Evolutionary conservation across 2,888 invertebrate genomes (phyloP).

Genomic region (Orgyia antiqua): DNA sequence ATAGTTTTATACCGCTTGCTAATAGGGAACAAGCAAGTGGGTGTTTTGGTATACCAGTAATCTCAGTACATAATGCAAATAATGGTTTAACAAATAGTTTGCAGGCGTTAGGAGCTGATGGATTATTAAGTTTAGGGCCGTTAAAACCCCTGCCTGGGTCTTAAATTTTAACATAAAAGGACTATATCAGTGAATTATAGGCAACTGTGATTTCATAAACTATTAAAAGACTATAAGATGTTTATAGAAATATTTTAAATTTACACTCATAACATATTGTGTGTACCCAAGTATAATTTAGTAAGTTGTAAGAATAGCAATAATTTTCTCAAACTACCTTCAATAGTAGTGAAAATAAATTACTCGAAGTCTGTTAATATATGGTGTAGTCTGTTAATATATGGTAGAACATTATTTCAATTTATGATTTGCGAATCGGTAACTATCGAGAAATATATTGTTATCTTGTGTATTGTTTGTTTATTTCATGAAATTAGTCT

Average conservation of each 20-base stretch:
- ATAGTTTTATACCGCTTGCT: constrained; percentile 85
- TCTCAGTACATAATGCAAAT: constrained; percentile 81
- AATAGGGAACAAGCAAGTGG: constrained; percentile 80
- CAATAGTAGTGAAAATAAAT: no score
- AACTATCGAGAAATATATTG: no score
- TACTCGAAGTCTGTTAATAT: no score
- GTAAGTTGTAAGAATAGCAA: no score
- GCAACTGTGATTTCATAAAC: constrained; percentile 4
- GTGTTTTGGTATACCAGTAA: constrained; percentile 84
- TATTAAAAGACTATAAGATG: constrained; percentile 1
- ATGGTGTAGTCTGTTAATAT: no score
- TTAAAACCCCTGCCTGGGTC: constrained; percentile 78
- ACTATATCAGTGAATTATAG: constrained; percentile 1
- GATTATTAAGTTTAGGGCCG: constrained; percentile 84
- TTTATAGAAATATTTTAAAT: not conserved
- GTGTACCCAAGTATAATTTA: no score
- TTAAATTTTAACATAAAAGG: constrained; percentile 21
- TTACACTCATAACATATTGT: constrained; percentile 1
- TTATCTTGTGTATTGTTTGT: no score
- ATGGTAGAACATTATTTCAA: no score
- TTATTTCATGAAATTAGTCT: no score
- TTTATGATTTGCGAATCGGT: no score
- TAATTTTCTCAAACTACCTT: no score
- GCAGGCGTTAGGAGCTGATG: constrained; percentile 82
- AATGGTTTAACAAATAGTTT: constrained; percentile 78